Conservation (phyloP, 1,140 invertebrate species). For the Stenopsyche tienmushanensis region DNA sequence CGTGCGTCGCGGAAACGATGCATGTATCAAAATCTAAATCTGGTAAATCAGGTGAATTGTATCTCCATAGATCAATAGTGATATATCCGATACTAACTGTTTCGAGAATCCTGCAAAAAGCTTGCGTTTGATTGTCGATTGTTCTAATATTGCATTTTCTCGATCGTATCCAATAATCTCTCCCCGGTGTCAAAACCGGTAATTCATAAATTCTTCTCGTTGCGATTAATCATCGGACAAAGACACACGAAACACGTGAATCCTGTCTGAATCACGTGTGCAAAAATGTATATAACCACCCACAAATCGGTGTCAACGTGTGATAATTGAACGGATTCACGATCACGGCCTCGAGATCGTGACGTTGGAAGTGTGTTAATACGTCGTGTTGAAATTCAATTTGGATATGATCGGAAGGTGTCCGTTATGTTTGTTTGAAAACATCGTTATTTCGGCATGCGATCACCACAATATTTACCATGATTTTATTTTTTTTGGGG, state of each 20-base stretch:
- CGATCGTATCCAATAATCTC: neutral
- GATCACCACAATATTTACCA: too few species aligned
- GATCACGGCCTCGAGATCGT: neutral
- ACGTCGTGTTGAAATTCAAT: neutral
- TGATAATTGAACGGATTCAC: slow-evolving; percentile 3
- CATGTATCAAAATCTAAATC: too few species aligned
- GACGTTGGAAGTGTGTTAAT: slow-evolving; percentile 1
- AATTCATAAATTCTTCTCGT: neutral
- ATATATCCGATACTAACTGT: too few species aligned
- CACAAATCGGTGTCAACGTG: neutral
- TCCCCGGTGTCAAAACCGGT: neutral
- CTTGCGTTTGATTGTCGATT: neutral
- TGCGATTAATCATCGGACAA: neutral
- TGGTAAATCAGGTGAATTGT: too few species aligned
- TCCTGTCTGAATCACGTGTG: too few species aligned
- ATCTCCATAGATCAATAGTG: too few species aligned
- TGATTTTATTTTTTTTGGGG: too few species aligned
- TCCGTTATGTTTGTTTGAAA: neutral
- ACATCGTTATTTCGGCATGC: neutral
- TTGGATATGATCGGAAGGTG: neutral
- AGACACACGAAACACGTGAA: too few species aligned
- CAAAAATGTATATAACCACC: neutral
- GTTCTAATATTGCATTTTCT: neutral
- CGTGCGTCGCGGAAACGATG: too few species aligned
- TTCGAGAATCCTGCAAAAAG: too few species aligned